Evolutionary conservation across 2,113 vertebrate genomes (phyloP), one percentile per base, ranked within the genome.

Genomic region (Hemichromis elongatus): DNA sequence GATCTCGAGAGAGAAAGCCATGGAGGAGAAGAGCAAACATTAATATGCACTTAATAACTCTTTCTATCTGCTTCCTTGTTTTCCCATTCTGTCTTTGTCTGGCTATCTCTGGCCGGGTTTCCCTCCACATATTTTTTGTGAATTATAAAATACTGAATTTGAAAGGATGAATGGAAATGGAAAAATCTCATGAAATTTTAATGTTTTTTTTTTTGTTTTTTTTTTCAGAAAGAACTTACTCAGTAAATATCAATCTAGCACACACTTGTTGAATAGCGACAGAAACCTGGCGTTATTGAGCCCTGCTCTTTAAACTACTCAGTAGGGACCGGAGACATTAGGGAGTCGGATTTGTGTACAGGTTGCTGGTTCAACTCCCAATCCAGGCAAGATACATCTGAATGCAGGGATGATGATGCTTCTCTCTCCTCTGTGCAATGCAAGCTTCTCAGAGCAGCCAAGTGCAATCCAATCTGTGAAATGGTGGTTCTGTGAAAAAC

Each of bases 31-130:
- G 91, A 94, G 88, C 92, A 94, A 94, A 95, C 92, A 94, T 94
- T 94, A 93, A 92, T 95, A 93, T 94, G 92, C 50, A 84, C 79
- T 91, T 94, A 89, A 93, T 93, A 92, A 94, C 90, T 89, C 91
- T 89, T 89, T 83, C 91, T 82, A 45, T 86, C 80, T 53, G 73
- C 82, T 66, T 57, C 83, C 80, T 68, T 82, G 77, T 89, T 85
- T 77, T 57, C 37, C 10, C 73, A 40, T 73, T 79, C 80, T 28
- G 59, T 85, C 81, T 90, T 33, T 80, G 59, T 82, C 79, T 55
- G 79, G 86, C 84, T 56, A 24, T 84, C 40, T 84, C 19, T 70
- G 85, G 21, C 16, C 2, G 3, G 54, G 45, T 80, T 87, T 82
- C 53, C 35, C 53, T 79, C 6, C 79, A 18, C 47, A 73, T 78